Evolutionary conservation across 1,140 invertebrate species (phyloP).

Genomic region (Neelides sp.): DNA sequence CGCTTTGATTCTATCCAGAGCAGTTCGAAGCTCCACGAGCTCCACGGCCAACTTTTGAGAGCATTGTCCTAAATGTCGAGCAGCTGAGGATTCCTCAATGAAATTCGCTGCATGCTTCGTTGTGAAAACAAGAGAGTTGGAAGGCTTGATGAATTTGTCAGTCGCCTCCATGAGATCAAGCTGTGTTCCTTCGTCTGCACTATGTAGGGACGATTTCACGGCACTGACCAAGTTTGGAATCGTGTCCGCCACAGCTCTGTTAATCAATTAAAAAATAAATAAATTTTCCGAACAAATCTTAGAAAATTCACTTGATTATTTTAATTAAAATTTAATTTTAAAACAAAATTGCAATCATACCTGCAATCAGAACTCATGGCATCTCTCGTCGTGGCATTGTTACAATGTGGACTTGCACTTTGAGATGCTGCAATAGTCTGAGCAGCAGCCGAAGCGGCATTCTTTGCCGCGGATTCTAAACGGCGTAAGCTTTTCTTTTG

Average conservation of each 20-base stretch:
- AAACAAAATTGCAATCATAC: slow-evolving; percentile 1
- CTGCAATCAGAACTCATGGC: slow-evolving; percentile 28
- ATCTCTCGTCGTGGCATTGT: slow-evolving; percentile 38
- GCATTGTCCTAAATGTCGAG: slow-evolving; percentile 55
- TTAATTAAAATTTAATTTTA: too few species aligned
- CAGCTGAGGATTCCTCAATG: slow-evolving; percentile 62
- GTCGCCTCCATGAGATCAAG: slow-evolving; percentile 72
- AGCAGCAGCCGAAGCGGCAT: slow-evolving; percentile 69
- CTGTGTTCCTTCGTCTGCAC: slow-evolving; percentile 61
- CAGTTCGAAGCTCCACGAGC: slow-evolving; percentile 63
- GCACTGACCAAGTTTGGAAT: slow-evolving; percentile 71
- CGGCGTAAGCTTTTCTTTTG: slow-evolving; percentile 62
- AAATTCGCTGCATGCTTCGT: slow-evolving; percentile 73
- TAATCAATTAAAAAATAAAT: slow-evolving; percentile 1
- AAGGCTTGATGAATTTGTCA: slow-evolving; percentile 66
- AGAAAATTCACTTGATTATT: too few species aligned
- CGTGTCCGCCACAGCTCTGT: slow-evolving; percentile 51
- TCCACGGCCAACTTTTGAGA: slow-evolving; percentile 61
- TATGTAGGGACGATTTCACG: slow-evolving; percentile 56
- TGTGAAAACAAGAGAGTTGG: slow-evolving; percentile 35
- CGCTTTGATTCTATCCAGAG: slow-evolving; percentile 68
- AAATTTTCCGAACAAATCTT: too few species aligned
- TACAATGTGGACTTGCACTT: slow-evolving; percentile 54
- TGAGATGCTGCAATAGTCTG: slow-evolving; percentile 54
- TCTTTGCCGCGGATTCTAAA: slow-evolving; percentile 64